These are phyloP conservation scores for Pteronotus mesoamericanus DNA, from an alignment of 2,797 vertebrate genomes.

Conservation along the genomic window DNA sequence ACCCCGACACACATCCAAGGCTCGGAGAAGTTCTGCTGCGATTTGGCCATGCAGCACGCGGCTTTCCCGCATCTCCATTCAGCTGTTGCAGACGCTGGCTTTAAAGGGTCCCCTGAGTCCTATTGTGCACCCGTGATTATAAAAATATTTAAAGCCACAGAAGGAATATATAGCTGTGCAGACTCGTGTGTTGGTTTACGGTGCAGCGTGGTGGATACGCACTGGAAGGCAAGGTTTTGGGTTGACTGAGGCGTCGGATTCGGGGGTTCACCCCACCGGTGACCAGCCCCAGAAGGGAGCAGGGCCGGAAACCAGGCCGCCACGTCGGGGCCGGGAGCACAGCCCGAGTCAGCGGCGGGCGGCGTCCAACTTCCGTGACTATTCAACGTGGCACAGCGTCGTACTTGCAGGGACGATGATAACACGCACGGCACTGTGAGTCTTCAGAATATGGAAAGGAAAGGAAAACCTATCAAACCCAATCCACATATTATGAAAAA, in stretches of 20 bases:
- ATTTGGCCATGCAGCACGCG: not conserved
- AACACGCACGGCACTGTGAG: conserved; percentile 78
- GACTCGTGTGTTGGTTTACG: conserved; percentile 78
- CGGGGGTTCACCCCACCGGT: conserved; percentile 73
- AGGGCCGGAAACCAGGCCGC: conserved; percentile 60
- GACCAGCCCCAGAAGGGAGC: conserved; percentile 75
- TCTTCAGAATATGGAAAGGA: conserved; percentile 80
- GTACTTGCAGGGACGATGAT: conserved; percentile 70
- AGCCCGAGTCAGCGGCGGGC: not conserved
- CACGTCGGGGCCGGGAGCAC: conserved; percentile 72
- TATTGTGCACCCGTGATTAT: conserved; percentile 67
- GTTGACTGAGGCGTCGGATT: conserved; percentile 77
- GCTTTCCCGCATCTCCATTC: not conserved
- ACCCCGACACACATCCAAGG: not conserved
- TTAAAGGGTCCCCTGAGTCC: conserved; percentile 64
- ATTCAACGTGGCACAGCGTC: conserved; percentile 80
- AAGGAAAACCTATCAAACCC: conserved; percentile 79
- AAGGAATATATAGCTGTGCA: conserved; percentile 73
- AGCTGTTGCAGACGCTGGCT: conserved; percentile 58
- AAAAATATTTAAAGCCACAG: conserved; percentile 82
- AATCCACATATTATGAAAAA: conserved; percentile 78
- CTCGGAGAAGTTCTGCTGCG: not conserved
- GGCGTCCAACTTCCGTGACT: conserved; percentile 73
- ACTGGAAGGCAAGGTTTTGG: conserved; percentile 78
- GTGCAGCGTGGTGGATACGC: conserved; percentile 61